Evolutionary conservation across 2,888 invertebrate genomes (phyloP), one percentile per base, ranked within the genome.

Genomic region (Xylota sylvarum): DNA sequence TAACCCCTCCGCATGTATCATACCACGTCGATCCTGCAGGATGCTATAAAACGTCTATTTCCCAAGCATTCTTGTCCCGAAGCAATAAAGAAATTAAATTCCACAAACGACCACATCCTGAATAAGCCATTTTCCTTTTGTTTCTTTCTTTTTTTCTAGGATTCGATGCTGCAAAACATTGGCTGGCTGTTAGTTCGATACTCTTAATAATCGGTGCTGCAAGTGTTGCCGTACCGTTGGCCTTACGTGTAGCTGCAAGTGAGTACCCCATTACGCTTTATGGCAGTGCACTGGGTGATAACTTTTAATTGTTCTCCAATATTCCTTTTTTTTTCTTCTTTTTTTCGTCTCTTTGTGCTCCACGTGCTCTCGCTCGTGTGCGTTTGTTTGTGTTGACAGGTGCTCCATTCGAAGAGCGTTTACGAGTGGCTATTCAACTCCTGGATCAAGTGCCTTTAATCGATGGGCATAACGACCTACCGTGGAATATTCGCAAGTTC

Each of bases 401-500:
- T 83, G 96, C 96, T 43, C 96, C 96, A 5, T 94, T 96, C 88
- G 96, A 96, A 90, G 96, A 96, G 92, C 94, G 96, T 60, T 93
- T 96, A 88, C 95, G 96, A 89, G 95, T 96, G 80, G 96, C 96
- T 10, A 95, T 95, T 81, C 94, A 96, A 88, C 94, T 96, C 32
- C 93, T 96, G 86, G 95, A 96, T 91, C 96, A 96, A 93, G 96
- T 96, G 89, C 96, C 96, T 88, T 95, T 96, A 89, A 94, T 96
- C 89, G 96, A 96, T 92, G 97, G 97, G 88, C 97, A 97, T 94
- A 97, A 97, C 93, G 97, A 97, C 93, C 93, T 97, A 88, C 97
- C 97, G 12, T 97, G 97, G 97, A 97, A 97, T 93, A 97, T 97
- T 92, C 94, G 97, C 89, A 97, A 97, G 93, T 97, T 97, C 93